A percentile compares a stretch with the other conserved stretches of the same genome.
Conservation (phyloP, 2,113 vertebrate species). For the Spheniscus mendiculus region DNA sequence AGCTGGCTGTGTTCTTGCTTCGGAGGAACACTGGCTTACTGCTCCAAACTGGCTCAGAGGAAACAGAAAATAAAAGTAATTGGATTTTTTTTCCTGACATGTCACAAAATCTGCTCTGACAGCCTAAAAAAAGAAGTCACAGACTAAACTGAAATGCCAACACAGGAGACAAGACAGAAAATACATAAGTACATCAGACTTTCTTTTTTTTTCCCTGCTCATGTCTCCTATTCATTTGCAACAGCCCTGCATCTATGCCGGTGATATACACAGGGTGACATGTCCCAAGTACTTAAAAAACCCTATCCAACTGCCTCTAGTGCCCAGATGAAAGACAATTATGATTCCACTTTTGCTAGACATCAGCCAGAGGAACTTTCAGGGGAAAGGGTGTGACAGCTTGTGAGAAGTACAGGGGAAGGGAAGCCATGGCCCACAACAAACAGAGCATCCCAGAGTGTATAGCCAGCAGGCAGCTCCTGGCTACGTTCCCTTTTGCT, state of each 20-base stretch:
- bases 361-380: slow-evolving; percentile 26
- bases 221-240: not conserved
- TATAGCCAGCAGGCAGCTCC: slow-evolving; percentile 58
- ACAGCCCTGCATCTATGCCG: not conserved
- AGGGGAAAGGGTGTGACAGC: not conserved
- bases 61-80: not conserved
- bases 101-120: not conserved
- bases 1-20: not conserved
- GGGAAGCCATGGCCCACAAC: not conserved
- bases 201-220: not conserved
- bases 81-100: not conserved
- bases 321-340: slow-evolving; percentile 9
- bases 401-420: not conserved
- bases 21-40: not conserved
- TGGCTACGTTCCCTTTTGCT: slow-evolving; percentile 47
- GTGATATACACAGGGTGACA: not conserved
- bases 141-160: not conserved
- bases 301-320: not conserved
- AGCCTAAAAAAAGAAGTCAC: not conserved
- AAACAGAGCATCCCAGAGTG: not conserved
- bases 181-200: not conserved
- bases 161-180: not conserved
- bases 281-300: not conserved
- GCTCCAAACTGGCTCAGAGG: not conserved
- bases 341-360: slow-evolving; percentile 11